phyloP scores from a whole-genome alignment of 2,797 vertebrate genomes.

The Pampus argenteus region DNA sequence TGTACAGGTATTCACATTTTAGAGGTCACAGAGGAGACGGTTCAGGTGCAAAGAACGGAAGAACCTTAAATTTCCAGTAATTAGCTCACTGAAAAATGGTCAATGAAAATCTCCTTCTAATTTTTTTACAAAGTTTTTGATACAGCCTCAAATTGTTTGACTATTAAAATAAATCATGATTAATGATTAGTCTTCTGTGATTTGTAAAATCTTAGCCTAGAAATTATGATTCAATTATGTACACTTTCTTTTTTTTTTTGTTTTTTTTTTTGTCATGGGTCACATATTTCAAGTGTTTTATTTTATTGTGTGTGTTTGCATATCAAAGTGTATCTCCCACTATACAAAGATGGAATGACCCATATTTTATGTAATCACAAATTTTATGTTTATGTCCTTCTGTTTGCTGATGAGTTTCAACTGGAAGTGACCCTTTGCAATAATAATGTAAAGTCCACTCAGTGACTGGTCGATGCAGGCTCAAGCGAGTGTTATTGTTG shows the following conservation, averaged over 20 bases:
- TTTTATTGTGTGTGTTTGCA: slow-evolving; percentile 77
- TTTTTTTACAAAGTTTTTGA: slow-evolving; percentile 83
- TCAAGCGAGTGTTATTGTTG: slow-evolving; percentile 50
- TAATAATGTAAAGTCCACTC: slow-evolving; percentile 84
- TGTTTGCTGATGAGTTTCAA: slow-evolving; percentile 73
- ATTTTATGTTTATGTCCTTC: slow-evolving; percentile 67
- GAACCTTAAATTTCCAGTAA: slow-evolving; percentile 42
- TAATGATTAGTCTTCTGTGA: slow-evolving; percentile 89
- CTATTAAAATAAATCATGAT: slow-evolving; percentile 80
- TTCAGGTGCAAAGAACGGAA: not conserved
- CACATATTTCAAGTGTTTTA: slow-evolving; percentile 80
- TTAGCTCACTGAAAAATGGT: slow-evolving; percentile 42
- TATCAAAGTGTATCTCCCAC: slow-evolving; percentile 68
- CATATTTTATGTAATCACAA: slow-evolving; percentile 73
- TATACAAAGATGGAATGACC: slow-evolving; percentile 69
- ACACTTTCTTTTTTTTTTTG: slow-evolving; percentile 53
- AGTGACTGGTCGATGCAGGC: slow-evolving; percentile 65
- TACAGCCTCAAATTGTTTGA: slow-evolving; percentile 93
- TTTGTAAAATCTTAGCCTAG: slow-evolving; percentile 89
- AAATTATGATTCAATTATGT: slow-evolving; percentile 74
- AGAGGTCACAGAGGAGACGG: slow-evolving; percentile 28
- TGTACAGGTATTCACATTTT: slow-evolving; percentile 59
- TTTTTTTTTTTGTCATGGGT: slow-evolving; percentile 67
- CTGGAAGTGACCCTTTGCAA: slow-evolving; percentile 88
- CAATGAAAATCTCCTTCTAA: slow-evolving; percentile 55